Percentiles rank a stretch among this genome's conserved stretches.
Evolutionary conservation across 1,140 invertebrate species (phyloP).

Genomic region (Leptoteleia sp.): DNA sequence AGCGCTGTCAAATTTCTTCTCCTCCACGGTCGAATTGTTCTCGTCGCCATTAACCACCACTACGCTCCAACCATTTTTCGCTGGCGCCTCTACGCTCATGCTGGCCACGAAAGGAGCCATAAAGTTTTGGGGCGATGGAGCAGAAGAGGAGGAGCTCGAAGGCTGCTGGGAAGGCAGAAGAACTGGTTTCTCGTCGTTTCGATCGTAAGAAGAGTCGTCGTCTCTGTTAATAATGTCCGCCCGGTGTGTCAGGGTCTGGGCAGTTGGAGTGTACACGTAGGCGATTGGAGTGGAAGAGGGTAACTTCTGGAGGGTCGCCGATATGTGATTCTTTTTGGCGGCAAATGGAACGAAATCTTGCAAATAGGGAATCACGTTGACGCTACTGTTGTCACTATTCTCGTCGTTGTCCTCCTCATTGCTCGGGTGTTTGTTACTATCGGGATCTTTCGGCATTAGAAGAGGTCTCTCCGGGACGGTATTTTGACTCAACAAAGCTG

Average conservation of each 20-base stretch:
- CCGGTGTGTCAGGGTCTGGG: constrained; percentile 62
- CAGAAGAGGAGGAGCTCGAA: constrained; percentile 78
- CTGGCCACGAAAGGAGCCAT: constrained; percentile 87
- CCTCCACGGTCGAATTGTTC: constrained; percentile 63
- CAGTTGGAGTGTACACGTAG: constrained; percentile 77
- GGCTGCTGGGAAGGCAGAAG: constrained; percentile 78
- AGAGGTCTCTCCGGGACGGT: constrained; percentile 75
- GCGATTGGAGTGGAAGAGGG: constrained; percentile 75
- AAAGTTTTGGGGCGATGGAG: constrained; percentile 83
- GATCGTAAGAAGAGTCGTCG: constrained; percentile 38
- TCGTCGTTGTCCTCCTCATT: constrained; percentile 52
- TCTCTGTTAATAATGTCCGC: constrained; percentile 59
- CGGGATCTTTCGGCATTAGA: constrained; percentile 74
- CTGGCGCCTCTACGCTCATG: constrained; percentile 81
- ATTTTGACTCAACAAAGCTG: constrained; percentile 67
- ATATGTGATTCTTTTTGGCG: constrained; percentile 77
- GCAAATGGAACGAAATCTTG: constrained; percentile 81
- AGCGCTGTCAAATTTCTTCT: constrained; percentile 62
- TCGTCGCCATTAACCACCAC: constrained; percentile 76
- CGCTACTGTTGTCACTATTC: constrained; percentile 59
- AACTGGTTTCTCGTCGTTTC: constrained; percentile 68
- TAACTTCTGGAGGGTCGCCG: constrained; percentile 75
- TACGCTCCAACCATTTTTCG: constrained; percentile 85
- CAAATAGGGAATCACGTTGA: constrained; percentile 81
- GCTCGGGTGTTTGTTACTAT: constrained; percentile 48